phyloP scores from a whole-genome alignment of 37 sponge, comb jelly and placozoan genomes.

The Eunapius fragilis region DNA sequence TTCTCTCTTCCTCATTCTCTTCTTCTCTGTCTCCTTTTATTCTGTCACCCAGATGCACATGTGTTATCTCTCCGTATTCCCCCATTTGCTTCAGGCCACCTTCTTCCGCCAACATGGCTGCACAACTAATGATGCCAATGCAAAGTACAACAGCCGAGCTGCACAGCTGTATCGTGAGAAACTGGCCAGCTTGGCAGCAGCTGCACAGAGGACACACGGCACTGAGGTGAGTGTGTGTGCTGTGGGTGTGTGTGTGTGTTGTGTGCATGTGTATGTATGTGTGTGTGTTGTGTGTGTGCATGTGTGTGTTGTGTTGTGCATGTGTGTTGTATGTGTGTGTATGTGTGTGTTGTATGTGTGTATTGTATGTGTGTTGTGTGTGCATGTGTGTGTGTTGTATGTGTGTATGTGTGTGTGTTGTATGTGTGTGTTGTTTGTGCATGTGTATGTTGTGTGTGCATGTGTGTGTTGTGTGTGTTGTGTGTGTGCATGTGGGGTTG shows the following conservation, averaged over 20 bases:
- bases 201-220: slow-evolving; percentile 76
- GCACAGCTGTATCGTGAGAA: slow-evolving; percentile 95
- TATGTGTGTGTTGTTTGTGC: too few species aligned
- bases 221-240: slow-evolving; percentile 67
- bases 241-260: slow-evolving; percentile 18
- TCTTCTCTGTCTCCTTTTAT: too few species aligned
- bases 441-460: too few species aligned
- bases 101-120: slow-evolving; percentile 97
- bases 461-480: too few species aligned
- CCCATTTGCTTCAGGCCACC: slow-evolving; percentile 36
- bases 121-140: slow-evolving; percentile 70
- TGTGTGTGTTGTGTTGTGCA: too few species aligned
- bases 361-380: too few species aligned
- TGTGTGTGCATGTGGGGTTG: too few species aligned
- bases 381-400: not conserved
- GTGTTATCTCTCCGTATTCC: too few species aligned
- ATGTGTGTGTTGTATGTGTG: not conserved
- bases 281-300: not conserved
- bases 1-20: too few species aligned
- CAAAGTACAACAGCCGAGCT: slow-evolving; percentile 98
- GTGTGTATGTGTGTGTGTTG: too few species aligned
- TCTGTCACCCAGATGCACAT: too few species aligned
- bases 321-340: not conserved
- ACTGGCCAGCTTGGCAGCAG: slow-evolving; percentile 66
- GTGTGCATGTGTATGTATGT: slow-evolving; percentile 22